Evolutionary conservation across 2,113 vertebrate species (phyloP).

Genomic region (Perccottus glenii): DNA sequence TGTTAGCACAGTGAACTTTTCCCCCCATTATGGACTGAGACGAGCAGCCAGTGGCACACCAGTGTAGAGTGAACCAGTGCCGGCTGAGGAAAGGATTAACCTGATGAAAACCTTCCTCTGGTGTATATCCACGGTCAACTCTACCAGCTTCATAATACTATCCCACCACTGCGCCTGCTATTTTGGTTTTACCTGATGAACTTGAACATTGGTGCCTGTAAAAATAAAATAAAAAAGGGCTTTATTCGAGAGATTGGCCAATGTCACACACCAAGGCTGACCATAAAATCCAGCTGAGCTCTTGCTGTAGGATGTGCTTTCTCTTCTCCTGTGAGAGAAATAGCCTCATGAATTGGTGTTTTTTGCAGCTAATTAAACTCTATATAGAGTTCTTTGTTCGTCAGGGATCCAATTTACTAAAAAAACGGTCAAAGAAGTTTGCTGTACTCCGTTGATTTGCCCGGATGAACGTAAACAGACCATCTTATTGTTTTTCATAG

Average conservation of each 20-base stretch:
- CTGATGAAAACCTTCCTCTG: constrained; percentile 40
- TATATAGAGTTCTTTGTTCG: background rate
- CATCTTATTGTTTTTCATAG: background rate
- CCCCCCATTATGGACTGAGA: constrained; percentile 27
- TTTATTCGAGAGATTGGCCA: background rate
- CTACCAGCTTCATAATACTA: constrained; percentile 32
- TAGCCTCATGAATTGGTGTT: constrained; percentile 3
- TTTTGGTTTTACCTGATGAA: constrained; percentile 29
- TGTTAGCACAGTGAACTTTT: constrained; percentile 25
- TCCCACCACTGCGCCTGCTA: constrained; percentile 34
- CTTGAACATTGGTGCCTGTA: constrained; percentile 7
- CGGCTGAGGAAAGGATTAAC: constrained; percentile 37
- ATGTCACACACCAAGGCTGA: background rate
- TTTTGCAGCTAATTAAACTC: constrained; percentile 5
- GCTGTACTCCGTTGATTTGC: background rate
- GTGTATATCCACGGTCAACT: constrained; percentile 32
- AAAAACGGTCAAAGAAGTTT: background rate
- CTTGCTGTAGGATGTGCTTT: background rate
- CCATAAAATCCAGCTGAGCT: constrained; percentile 6
- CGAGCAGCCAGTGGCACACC: constrained; percentile 31
- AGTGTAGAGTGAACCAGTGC: constrained; percentile 28
- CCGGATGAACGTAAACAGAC: background rate
- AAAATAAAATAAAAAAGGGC: too few species aligned
- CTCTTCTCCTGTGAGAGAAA: background rate
- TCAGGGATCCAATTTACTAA: background rate